These are phyloP conservation scores for Aquatica leii DNA, from an alignment of 2,888 invertebrate genomes.

Conservation along the genomic window DNA sequence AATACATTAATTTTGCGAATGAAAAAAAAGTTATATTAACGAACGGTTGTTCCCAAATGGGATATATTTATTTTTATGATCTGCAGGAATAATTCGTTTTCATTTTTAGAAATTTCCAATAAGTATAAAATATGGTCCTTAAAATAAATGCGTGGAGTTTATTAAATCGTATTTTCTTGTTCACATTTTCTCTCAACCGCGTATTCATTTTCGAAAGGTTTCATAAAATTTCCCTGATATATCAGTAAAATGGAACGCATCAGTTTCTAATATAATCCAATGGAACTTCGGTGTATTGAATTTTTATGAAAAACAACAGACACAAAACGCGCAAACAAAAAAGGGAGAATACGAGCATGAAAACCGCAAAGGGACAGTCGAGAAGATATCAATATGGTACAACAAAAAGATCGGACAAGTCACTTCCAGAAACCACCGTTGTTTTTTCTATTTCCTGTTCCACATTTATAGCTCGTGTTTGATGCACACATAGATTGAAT, in stretches of 20 bases:
- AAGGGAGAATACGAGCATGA: constrained; percentile 29
- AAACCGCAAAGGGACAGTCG: constrained; percentile 37
- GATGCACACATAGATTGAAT: constrained; percentile 49
- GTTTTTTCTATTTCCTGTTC: constrained; percentile 50
- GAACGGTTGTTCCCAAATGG: too few species aligned
- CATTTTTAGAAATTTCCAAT: constrained; percentile 24
- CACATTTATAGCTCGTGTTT: constrained; percentile 48
- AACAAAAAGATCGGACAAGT: constrained; percentile 43
- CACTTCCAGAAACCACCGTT: constrained; percentile 44
- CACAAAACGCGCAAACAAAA: constrained; percentile 32
- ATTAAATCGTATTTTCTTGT: constrained; percentile 31
- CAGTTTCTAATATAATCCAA: constrained; percentile 32
- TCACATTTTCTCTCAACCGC: constrained; percentile 25
- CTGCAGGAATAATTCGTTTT: constrained; percentile 23
- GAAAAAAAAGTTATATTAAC: too few species aligned
- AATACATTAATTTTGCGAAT: too few species aligned
- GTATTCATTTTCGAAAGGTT: constrained; percentile 25
- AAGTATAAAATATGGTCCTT: constrained; percentile 20
- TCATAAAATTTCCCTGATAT: constrained; percentile 29
- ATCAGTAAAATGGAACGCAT: constrained; percentile 21
- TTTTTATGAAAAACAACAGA: constrained; percentile 42
- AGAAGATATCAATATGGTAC: constrained; percentile 37
- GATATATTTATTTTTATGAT: not conserved
- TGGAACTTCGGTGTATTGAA: constrained; percentile 36
- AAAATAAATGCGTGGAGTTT: constrained; percentile 28